These are phyloP conservation scores for Coregonus clupeaformis DNA, from an alignment of 2,113 vertebrate genomes.

Conservation along the genomic window DNA sequence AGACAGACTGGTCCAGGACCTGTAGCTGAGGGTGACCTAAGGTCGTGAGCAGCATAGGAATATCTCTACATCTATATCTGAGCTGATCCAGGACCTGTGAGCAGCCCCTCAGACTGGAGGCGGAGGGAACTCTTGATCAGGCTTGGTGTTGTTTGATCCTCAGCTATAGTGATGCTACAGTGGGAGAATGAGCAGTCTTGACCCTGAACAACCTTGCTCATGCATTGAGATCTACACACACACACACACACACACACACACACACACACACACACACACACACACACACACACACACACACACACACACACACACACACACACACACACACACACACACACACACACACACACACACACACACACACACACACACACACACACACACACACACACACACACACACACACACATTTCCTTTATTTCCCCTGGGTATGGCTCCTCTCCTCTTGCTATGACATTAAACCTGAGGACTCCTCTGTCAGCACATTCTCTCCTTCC, in stretches of 20 bases:
- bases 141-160: constrained; percentile 39
- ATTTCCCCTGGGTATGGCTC: not conserved
- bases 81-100: constrained; percentile 6
- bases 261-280: constrained; percentile 10
- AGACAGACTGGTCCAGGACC: not conserved
- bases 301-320: no score
- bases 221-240: not conserved
- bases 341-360: no score
- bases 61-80: no score
- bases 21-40: not conserved
- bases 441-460: not conserved
- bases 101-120: constrained; percentile 1
- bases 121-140: constrained; percentile 17
- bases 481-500: constrained; percentile 18
- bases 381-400: no score
- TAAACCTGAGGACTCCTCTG: no score
- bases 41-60: no score
- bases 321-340: no score
- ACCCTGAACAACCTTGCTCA: constrained; percentile 19
- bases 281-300: no score
- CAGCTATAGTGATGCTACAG: constrained; percentile 13
- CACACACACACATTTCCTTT: not conserved
- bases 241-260: not conserved
- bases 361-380: no score
- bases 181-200: not conserved